Percentiles rank a stretch among this genome's conserved stretches.
phyloP scores from a whole-genome alignment of 2,888 invertebrate species.

The Bruchidius siliquastri region DNA sequence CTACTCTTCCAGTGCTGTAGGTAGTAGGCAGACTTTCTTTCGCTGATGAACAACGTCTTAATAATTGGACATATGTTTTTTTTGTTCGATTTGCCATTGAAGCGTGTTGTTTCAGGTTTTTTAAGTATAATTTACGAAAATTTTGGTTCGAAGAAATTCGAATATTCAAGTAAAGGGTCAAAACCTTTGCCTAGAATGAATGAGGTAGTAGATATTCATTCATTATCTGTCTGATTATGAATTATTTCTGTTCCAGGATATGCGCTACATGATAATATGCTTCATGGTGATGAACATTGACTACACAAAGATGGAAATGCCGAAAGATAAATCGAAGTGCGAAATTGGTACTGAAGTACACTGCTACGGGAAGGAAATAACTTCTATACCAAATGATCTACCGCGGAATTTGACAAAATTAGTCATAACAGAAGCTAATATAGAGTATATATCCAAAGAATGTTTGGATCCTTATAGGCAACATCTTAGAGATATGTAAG shows the following conservation, averaged over 20 bases:
- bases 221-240: too few species aligned
- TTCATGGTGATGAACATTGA: background rate
- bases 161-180: too few species aligned
- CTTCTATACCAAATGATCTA: conserved; percentile 37
- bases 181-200: too few species aligned
- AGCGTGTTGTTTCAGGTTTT: too few species aligned
- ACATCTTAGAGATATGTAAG: conserved; percentile 45
- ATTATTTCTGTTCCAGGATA: background rate
- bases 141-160: too few species aligned
- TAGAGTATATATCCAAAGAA: conserved; percentile 33
- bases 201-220: too few species aligned
- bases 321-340: background rate
- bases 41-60: too few species aligned
- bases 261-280: background rate
- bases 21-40: too few species aligned
- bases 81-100: too few species aligned
- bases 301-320: background rate
- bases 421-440: conserved; percentile 40
- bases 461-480: conserved; percentile 39
- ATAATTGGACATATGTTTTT: too few species aligned
- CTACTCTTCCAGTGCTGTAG: too few species aligned
- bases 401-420: conserved; percentile 35
- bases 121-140: too few species aligned
- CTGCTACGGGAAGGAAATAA: conserved; percentile 37
- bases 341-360: conserved; percentile 26